Evolutionary conservation across 2,888 invertebrate genomes (phyloP), one percentile per base, ranked within the genome.

Genomic region (Orthosia gothica): DNA sequence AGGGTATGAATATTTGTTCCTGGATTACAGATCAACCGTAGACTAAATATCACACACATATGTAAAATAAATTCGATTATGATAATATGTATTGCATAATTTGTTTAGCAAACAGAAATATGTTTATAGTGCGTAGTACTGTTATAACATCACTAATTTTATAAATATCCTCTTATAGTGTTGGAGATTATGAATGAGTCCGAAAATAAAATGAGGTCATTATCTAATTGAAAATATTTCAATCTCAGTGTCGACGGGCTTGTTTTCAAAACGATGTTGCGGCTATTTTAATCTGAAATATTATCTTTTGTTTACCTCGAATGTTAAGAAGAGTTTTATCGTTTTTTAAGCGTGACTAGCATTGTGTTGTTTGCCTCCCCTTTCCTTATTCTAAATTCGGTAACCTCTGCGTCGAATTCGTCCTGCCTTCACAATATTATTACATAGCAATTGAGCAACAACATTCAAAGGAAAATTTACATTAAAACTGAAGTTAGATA

Each of bases 31-130:
- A 68, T 61, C 26, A 65, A 61, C 45, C 5, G 45, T 54, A 15
- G 15, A 49, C 20, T 55, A 20, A 69, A 58, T 61, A 40, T 40
- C 15, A 16, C 23, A 32, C 32, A 32, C 32, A 7, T 4, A 57
- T 68, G 62, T 63, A 47, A 70, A 72, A 68, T 57, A n/a, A 70
- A 79, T 74, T 75, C 52, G 57, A 65, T 67, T 54, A 67, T 69
- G 58, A 66, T 61, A 69, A 9, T 50, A 55, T 65, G 58, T 72
- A 72, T 72, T 82, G 47, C 73, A 70, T 65, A 72, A 76, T 65
- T 73, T 82, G 73, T 85, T 83, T 72, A 73, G 50, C 54, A 52
- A 76, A 73, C 72, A 63, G 20, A 64, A 70, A 64, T 5, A 45
- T 79, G 58, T 80, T 65, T n/a, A n/a, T n/a, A n/a, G n/a, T n/a